Evolutionary conservation across 2,888 invertebrate species (phyloP).

Genomic region (Thymelicus acteon): DNA sequence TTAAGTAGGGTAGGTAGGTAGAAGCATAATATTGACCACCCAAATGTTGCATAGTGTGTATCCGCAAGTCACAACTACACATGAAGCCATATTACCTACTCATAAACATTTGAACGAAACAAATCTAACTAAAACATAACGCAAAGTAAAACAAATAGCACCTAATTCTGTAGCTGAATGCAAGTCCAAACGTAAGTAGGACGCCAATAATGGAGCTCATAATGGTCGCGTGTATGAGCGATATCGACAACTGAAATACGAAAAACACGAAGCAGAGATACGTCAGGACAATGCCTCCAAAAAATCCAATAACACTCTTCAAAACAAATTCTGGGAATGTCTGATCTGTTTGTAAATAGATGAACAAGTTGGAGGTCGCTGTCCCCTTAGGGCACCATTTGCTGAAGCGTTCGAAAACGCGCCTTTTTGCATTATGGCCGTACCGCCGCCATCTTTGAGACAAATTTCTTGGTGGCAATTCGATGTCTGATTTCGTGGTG

Average conservation of each 20-base stretch:
- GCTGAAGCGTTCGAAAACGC: conserved; percentile 65
- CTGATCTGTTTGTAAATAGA: conserved; percentile 75
- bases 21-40: too few relatives aligned
- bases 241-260: conserved; percentile 87
- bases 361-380: conserved; percentile 59
- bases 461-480: conserved; percentile 69
- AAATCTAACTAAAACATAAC: too few relatives aligned
- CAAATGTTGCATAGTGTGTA: too few relatives aligned
- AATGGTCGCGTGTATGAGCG: conserved; percentile 84
- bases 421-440: conserved; percentile 67
- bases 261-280: conserved; percentile 88
- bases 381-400: conserved; percentile 70
- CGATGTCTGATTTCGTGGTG: conserved; percentile 58
- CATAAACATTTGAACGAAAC: too few relatives aligned
- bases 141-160: conserved; percentile 39
- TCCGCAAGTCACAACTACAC: too few relatives aligned
- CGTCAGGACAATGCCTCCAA: conserved; percentile 86
- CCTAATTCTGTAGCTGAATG: conserved; percentile 85
- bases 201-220: conserved; percentile 86
- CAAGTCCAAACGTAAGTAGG: conserved; percentile 87
- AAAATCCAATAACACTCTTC: conserved; percentile 87
- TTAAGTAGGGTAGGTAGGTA: too few relatives aligned
- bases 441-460: conserved; percentile 77
- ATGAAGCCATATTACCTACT: too few relatives aligned
- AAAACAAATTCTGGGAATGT: conserved; percentile 83